These are phyloP conservation scores for Agelastica alni DNA, from an alignment of 2,888 invertebrate genomes.

Conservation along the genomic window DNA sequence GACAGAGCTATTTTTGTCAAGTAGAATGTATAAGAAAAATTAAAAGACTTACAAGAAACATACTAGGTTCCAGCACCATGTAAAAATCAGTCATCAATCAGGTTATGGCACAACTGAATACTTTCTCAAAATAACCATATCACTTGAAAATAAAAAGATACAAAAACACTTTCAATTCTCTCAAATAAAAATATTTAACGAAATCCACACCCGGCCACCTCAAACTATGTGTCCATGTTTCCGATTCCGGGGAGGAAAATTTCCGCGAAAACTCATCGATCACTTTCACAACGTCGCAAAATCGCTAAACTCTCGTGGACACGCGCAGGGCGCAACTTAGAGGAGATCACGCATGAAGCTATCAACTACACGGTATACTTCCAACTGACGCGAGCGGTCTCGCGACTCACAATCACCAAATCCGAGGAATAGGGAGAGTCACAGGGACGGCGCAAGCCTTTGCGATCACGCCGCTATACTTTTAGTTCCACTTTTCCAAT, in stretches of 20 bases:
- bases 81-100: slow-evolving; percentile 28
- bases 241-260: slow-evolving; percentile 10
- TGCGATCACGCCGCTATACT: not conserved
- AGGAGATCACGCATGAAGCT: slow-evolving; percentile 15
- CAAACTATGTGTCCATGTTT: slow-evolving; percentile 19
- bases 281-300: slow-evolving; percentile 24
- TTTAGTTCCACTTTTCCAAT: too few species aligned
- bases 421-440: slow-evolving; percentile 22
- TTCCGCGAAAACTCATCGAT: slow-evolving; percentile 22
- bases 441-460: slow-evolving; percentile 23
- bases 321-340: slow-evolving; percentile 24
- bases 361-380: slow-evolving; percentile 32
- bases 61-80: slow-evolving; percentile 33
- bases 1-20: too few species aligned
- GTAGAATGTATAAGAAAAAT: not conserved
- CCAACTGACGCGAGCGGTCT: slow-evolving; percentile 37
- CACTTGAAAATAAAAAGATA: too few species aligned
- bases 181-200: slow-evolving; percentile 2
- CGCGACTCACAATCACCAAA: slow-evolving; percentile 30
- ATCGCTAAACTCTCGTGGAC: slow-evolving; percentile 7
- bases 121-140: slow-evolving; percentile 16
- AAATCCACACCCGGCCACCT: slow-evolving; percentile 23
- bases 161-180: slow-evolving; percentile 14
- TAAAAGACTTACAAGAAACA: slow-evolving; percentile 29
- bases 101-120: slow-evolving; percentile 15